These are phyloP conservation scores for Telmatherina bonti DNA, from an alignment of 2,797 vertebrate species.

Conservation along the genomic window DNA sequence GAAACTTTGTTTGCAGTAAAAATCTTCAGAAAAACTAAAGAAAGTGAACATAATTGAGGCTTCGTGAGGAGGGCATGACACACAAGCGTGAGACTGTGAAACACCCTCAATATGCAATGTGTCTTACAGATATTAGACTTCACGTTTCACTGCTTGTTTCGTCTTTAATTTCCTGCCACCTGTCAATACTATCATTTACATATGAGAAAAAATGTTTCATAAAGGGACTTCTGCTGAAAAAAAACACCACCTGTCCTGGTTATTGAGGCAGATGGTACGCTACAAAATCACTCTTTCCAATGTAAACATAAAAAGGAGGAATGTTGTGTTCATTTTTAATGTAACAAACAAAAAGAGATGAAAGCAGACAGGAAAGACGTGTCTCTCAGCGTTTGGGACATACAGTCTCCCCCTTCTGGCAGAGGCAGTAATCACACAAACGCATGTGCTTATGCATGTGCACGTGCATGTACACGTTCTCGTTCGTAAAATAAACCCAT, in stretches of 20 bases:
- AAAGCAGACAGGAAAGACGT: conserved; percentile 13
- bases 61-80: neutral
- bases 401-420: conserved; percentile 11
- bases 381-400: neutral
- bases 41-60: neutral
- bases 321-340: conserved; percentile 3
- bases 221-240: conserved; percentile 19
- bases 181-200: conserved; percentile 60
- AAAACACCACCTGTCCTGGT: conserved; percentile 55
- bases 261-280: conserved; percentile 55
- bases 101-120: conserved; percentile 19
- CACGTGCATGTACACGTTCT: too few relatives aligned
- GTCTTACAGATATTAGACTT: conserved; percentile 29
- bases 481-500: neutral
- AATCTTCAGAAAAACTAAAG: conserved; percentile 1
- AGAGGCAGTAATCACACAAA: conserved; percentile 2
- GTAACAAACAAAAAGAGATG: conserved; percentile 12
- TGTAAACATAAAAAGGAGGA: conserved; percentile 35
- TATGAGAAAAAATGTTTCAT: conserved; percentile 49
- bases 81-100: conserved; percentile 8
- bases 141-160: conserved; percentile 11
- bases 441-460: too few relatives aligned
- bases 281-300: conserved; percentile 19
- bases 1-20: conserved; percentile 15
- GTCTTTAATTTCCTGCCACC: conserved; percentile 41